Base-by-base conservation (phyloP, 2,113 vertebrate species). In the Tursiops truncatus region DNA sequence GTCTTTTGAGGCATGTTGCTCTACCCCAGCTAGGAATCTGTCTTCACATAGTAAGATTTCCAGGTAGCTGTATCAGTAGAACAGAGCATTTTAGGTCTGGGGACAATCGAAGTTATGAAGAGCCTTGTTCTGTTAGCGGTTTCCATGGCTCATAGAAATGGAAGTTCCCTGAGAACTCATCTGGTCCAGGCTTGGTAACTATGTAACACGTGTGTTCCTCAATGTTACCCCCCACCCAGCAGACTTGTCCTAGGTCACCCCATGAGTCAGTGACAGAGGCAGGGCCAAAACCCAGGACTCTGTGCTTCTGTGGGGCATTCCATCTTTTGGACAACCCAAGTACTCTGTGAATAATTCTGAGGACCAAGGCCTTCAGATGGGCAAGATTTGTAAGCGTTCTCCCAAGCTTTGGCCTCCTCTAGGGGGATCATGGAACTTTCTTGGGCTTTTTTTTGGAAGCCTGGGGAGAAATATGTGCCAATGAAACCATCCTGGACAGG, bases 331-430 rank as follows among this genome's bases (percentile, higher is more conserved):
- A 44, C 13, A 84, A 62, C 28, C 67, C 25, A 47, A 23, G 18
- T 2, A 25, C n/a, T 77, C 56, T 26, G 2, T 84, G 58, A 68
- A 94, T 80, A 76, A 31, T 77, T 41, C 21, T 89, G 38, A 83
- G 4, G 6, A 79, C 11, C 15, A 68, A 79, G 79, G 33, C 14
- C 23, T 96, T 93, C 36, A 53, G 23, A n/a, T 58, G 15, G 25
- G 23, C 23, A 14, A 71, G 58, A 50, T 53, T 79, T 58, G 3
- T 58, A 31, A 83, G 36, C 56, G 1, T 80, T 44, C 56, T 70
- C 31, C 31, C 21, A 94, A 95, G 20, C 33, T 83, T 56, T 67
- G 10, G 47, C 21, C n/a, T 84, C 33, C 80, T 95, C 50, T 93
- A 65, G 74, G 93, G 84, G 33, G 68, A 85, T 67, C 33, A 17